These are phyloP conservation scores for Phyto melanocephala DNA, from an alignment of 2,888 invertebrate species.

Conservation along the genomic window DNA sequence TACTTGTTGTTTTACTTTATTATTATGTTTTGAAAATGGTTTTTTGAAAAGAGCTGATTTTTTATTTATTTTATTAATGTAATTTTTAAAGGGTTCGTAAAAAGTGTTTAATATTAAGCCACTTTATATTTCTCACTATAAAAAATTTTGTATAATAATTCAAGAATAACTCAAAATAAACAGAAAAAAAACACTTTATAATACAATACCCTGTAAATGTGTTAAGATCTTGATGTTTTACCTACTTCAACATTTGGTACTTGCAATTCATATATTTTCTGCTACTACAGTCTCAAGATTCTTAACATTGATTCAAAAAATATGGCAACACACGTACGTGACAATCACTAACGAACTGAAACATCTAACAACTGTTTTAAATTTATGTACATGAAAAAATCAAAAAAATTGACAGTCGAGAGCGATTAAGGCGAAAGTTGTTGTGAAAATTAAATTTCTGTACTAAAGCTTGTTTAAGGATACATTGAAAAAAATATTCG, in stretches of 20 bases:
- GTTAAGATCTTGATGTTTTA: neutral
- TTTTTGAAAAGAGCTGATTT: neutral
- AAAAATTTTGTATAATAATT: no score
- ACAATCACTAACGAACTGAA: slow-evolving; percentile 30
- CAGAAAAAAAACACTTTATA: neutral
- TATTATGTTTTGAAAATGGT: neutral
- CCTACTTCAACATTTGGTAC: neutral
- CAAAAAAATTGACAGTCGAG: neutral
- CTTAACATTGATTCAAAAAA: slow-evolving; percentile 20
- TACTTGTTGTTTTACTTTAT: neutral
- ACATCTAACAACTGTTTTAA: neutral
- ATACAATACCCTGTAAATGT: neutral
- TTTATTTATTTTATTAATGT: neutral
- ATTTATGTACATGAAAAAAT: neutral
- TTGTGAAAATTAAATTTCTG: no score
- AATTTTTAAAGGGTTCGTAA: no score
- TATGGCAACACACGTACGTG: slow-evolving; percentile 21
- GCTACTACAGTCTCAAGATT: slow-evolving; percentile 5
- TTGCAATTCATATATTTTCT: neutral
- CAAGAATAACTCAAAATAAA: no score
- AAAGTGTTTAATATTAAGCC: no score
- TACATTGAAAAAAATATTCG: no score
- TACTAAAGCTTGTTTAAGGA: no score
- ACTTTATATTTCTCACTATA: no score
- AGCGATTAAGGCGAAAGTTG: no score